Evolutionary conservation across 2,888 invertebrate species (phyloP), one percentile per base, ranked within the genome.

Genomic region (Brachypalpus laphriformis): DNA sequence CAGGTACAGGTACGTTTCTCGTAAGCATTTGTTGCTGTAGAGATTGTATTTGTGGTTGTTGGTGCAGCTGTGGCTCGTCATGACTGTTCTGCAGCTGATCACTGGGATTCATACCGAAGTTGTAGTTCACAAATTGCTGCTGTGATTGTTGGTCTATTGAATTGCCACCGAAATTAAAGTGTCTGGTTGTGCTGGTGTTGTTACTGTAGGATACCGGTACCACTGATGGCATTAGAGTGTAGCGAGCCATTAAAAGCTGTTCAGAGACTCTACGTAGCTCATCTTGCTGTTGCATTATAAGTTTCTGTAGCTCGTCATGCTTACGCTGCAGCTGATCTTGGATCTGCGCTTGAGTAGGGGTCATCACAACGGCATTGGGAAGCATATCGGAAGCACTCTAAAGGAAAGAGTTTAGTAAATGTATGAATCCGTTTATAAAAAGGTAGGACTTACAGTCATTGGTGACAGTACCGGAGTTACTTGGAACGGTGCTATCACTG

Each of bases 231-330:
- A 94, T 88, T 9, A 97, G 93, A 5, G 97, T 97, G 87, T 96
- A 95, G 89, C 96, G 94, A 0, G 97, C 96, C 91, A 97, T 94
- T 57, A 97, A 91, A 68, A 98, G 92, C 89, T 97, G 97, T 89
- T 97, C 97, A n/a, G 97, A 97, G 0, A 98, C 96, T 87, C 95
- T 94, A 49, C 96, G 93, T 87, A 98, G 91, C 91, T 98, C 97
- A 89, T 97, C 97, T 90, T 97, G 97, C 89, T 97, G 97, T 87
- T 96, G 94, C 65, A 95, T 94, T 81, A 98, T 97, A 89, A 97
- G 93, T 89, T 96, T 95, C 90, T 97, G 97, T 81, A 98, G 92
- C 89, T 97, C 96, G 86, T 96, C 96, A 89, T 97, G 97, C 89
- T 97, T 97, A 40, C 95, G 94, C 89, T 97, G 96, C 82, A 95